Percentiles rank a stretch among this genome's conserved stretches.
These are phyloP conservation scores for Sorex araneus DNA, from an alignment of 2,113 vertebrate genomes.

Conservation along the genomic window DNA sequence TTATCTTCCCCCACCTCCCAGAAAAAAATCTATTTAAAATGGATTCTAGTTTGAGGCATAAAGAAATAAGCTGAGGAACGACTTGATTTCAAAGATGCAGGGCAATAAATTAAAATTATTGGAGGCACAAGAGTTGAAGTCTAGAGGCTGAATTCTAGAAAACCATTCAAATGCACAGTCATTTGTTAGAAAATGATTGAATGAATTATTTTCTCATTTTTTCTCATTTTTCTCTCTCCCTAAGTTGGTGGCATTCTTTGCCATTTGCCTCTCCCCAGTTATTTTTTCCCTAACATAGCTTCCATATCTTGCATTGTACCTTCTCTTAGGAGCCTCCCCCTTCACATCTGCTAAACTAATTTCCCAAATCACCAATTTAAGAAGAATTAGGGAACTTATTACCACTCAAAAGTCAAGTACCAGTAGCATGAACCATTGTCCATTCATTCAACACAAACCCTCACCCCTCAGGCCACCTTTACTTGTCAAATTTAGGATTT, in stretches of 20 bases:
- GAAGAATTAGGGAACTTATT: slow-evolving; percentile 32
- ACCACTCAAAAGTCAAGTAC: neutral
- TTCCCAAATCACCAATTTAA: slow-evolving; percentile 48
- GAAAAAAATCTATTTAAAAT: no score
- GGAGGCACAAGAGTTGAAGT: slow-evolving; percentile 29
- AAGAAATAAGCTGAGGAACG: slow-evolving; percentile 20
- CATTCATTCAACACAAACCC: slow-evolving; percentile 25
- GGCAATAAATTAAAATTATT: slow-evolving; percentile 48
- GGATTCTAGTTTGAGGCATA: neutral
- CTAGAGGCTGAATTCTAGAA: neutral
- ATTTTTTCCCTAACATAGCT: slow-evolving; percentile 61
- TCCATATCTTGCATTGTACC: slow-evolving; percentile 40
- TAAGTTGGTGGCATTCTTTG: slow-evolving; percentile 30
- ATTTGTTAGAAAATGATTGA: neutral
- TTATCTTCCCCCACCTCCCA: neutral
- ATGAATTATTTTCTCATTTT: neutral
- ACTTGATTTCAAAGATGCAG: slow-evolving; percentile 2
- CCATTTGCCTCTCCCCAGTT: slow-evolving; percentile 33
- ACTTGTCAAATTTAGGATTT: neutral
- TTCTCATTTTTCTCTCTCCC: neutral
- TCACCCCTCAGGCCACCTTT: neutral
- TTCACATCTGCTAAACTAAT: slow-evolving; percentile 71
- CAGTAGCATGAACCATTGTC: neutral
- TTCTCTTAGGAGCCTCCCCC: slow-evolving; percentile 58
- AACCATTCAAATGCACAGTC: slow-evolving; percentile 3